Base-by-base conservation (phyloP, 2,797 vertebrate species). In the Coracias cyanogaster region DNA sequence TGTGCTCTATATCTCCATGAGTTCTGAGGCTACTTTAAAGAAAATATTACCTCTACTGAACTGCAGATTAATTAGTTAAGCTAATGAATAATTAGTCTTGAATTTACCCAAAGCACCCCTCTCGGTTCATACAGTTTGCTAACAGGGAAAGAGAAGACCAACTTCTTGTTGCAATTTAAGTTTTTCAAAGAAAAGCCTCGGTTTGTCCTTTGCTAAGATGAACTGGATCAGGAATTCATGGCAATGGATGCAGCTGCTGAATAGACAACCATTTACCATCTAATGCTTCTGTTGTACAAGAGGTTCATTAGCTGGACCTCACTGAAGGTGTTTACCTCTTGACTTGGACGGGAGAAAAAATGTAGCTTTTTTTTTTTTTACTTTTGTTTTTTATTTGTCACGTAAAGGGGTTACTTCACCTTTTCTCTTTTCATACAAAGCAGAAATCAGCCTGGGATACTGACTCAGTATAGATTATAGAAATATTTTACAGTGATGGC, bases 11-110 rank as follows among this genome's bases (percentile, higher is more conserved):
- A 45, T 79, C 41, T 96, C 8, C 9, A 7, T 19, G 28, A 90
- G 29, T 86, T 94, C 83, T 79, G 84, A 84, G 80, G 48, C 33
- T 86, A 28, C 61, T 89, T 76, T 58, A 71, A 82, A 85, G 74
- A 89, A 89, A 90, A 72, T 71, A 73, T 35, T 93, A 69, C 67
- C 15, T 91, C 29, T 65, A 15, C n/a, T 80, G 51, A 95, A 57
- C 72, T 79, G 46, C 54, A 85, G 41, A 61, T 85, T 90, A 89
- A 78, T 90, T 86, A 79, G 62, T 71, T 37, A 45, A 65, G 10
- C 61, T 93, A 71, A 70, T 94, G 71, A 94, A 94, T 95, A 87
- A 91, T 82, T 94, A 4, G 82, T 57, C 41, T 64, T 60, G 25
- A 86, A 29, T 90, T 65, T 90, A 87, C 39, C 52, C 64, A 58